Base-by-base conservation (phyloP, 2,888 invertebrate species). In the Idaea aversata region DNA sequence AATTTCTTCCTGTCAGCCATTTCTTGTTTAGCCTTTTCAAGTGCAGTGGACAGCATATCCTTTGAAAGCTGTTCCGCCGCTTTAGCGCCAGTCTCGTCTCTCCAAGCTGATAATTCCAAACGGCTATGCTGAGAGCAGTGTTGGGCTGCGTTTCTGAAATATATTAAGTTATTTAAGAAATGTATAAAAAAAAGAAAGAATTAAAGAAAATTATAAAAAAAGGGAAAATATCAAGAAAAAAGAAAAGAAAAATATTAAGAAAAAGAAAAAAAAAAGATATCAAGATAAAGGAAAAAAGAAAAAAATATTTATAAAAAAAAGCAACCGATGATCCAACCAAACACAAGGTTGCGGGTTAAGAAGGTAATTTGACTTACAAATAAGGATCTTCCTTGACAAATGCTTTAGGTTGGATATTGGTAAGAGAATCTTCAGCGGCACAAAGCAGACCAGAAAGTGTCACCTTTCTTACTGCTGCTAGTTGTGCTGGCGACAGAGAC, bases 321-420 rank as follows among this genome's bases (percentile, higher is more conserved):
- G 25, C 10, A 57, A 57, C 3, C 57, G 15, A 15, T 15, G 10
- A 15, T 57, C 13, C 15, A 4, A n/a, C n/a, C n/a, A n/a, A n/a
- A n/a, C n/a, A n/a, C n/a, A n/a, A n/a, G n/a, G n/a, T n/a, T n/a
- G n/a, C n/a, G n/a, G n/a, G n/a, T n/a, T n/a, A n/a, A n/a, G 62
- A 34, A 64, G 58, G 5, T 35, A 59, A 47, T 15, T 58, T n/a
- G 59, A 79, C 96, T 94, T 94, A 97, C 95, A 98, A 88, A 83
- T 96, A 98, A 35, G 96, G 95, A 86, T 98, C 98, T 78, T 96
- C 96, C 71, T 96, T 95, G 35, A 98, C 95, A 79, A 98, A 97
- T 0, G 96, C 96, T 82, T 95, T 97, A 0, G 98, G 97, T 82
- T 98, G 98, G n/a, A 98, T 94, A 67, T 94, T 95, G 10, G 89